Base-by-base conservation (phyloP, 2,113 vertebrate genomes). In the Dicentrarchus labrax region DNA sequence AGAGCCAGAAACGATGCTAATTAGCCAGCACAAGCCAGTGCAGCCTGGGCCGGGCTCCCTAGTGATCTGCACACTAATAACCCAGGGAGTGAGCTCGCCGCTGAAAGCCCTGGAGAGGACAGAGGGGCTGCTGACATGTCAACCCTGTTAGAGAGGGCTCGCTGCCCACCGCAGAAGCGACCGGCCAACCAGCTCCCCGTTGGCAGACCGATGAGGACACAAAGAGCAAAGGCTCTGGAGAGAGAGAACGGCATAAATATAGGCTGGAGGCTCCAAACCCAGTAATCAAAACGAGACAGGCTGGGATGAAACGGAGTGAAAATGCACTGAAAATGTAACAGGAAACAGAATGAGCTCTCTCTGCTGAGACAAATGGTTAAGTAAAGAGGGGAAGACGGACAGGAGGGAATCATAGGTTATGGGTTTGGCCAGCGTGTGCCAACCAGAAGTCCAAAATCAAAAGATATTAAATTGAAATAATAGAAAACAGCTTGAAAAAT, bases 41-140 rank as follows among this genome's bases (percentile, higher is more conserved):
- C 78, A 83, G 86, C 57, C 57, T 10, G 59, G 67, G 38, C 73
- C 5, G 4, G 15, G 45, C 72, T 78, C 80, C 80, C 45, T 45
- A 86, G 86, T 80, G 80, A 92, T 83, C 62, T 86, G 88, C 76
- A 85, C 88, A 90, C 79, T 81, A 86, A 91, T 82, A 76, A 86
- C 73, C 78, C 72, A 2, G 24, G 74, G 78, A 60, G 67, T 2
- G 75, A 62, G 60, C 59, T 22, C 11, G 54, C 57, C 4, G 56
- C 72, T 60, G 53, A 75, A 76, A 54, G 64, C 86, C 54, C 60
- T 1, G 50, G 30, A 72, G 75, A 82, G 59, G 61, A 85, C 62
- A 64, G 56, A 48, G 71, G 56, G 57, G 70, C 38, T 53, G 80
- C 82, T 86, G 88, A 82, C 84, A 84, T 13, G 43, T 73, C 75